These are phyloP conservation scores for Atlantisia rogersi DNA, from an alignment of 2,113 vertebrate genomes.

Conservation along the genomic window DNA sequence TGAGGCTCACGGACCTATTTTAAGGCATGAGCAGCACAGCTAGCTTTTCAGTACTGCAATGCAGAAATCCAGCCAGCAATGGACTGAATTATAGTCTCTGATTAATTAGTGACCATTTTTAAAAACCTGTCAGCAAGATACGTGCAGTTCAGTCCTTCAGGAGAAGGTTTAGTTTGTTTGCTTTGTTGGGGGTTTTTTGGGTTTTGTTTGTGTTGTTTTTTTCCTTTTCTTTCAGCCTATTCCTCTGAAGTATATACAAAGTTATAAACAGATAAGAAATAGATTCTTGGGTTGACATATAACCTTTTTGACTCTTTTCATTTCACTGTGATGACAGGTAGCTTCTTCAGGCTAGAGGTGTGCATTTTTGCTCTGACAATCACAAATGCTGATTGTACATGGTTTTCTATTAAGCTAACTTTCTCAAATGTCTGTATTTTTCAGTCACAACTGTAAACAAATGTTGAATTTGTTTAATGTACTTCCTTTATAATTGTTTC, in stretches of 20 bases:
- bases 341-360: background rate
- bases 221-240: background rate
- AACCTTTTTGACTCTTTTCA: background rate
- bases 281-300: background rate
- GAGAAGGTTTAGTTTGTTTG: background rate
- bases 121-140: background rate
- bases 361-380: background rate
- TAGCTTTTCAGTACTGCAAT: constrained; percentile 9
- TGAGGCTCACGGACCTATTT: background rate
- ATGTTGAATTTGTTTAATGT: background rate
- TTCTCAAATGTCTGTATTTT: background rate
- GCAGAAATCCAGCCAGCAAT: background rate
- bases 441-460: background rate
- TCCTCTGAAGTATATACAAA: background rate
- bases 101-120: background rate
- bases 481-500: background rate
- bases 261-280: background rate
- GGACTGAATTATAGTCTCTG: background rate
- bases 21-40: background rate
- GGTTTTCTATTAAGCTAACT: background rate
- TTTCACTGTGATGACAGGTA: background rate
- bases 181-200: background rate
- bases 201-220: no score
- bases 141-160: background rate
- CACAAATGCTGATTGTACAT: background rate